Evolutionary conservation across 2,113 vertebrate genomes (phyloP), one percentile per base, ranked within the genome.

Genomic region (Odontophorus gujanensis): DNA sequence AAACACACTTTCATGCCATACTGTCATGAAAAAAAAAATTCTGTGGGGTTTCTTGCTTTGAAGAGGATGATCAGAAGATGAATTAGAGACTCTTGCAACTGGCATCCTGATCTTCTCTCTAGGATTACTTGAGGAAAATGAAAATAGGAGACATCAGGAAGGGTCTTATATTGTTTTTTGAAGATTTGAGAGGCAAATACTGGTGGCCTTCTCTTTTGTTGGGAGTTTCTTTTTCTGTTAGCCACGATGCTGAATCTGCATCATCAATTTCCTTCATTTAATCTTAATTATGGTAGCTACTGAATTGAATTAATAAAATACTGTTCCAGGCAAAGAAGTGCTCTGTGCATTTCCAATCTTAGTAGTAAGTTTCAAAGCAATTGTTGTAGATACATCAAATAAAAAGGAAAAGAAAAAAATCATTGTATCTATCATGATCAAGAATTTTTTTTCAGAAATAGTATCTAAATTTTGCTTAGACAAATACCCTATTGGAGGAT

Each of bases 31-130:
- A 77, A 81, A 81, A 47, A 71, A 92, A 14, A 43, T 55, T 80
- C 58, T 69, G 45, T 57, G 68, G 62, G 59, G 32, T 63, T 53
- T 81, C 28, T 17, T 4, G 6, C 47, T 90, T 66, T 67, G 80
- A 81, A 80, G 55, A 55, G 51, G 45, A 55, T 15, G 53, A 87
- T 95, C 74, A 94, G 62, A 65, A 61, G 24, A 58, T 79, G 75
- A 94, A 51, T 1, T 9, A 59, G 36, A 28, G 25, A 92, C 67
- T 81, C 30, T 25, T 66, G 7, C 57, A 28, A 13, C 58, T 89
- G 45, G 74, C 21, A 47, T 26, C 81, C 65, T 62, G 79, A 88
- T 85, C 53, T 92, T 58, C 28, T 19, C 18, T 90, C 9, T 25
- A 43, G 55, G 22, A 8, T 43, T 86, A 88, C 50, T 75, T 53